Base-by-base conservation (phyloP, 2,888 invertebrate genomes). In the Dichetophora obliterata region DNA sequence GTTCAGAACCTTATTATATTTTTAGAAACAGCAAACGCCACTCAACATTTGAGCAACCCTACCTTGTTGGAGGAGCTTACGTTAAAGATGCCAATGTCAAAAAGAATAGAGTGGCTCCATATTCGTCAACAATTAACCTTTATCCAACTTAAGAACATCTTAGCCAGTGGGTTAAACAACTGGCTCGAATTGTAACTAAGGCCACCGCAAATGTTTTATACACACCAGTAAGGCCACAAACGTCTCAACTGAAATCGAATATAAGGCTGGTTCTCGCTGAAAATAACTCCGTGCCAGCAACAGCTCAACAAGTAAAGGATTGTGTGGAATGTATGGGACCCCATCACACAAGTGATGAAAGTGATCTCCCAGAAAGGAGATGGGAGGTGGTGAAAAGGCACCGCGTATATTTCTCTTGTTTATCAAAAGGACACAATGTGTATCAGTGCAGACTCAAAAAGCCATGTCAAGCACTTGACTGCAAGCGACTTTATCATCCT, bases 1-100 rank as follows among this genome's bases (percentile, higher is more conserved):
- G 63, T 61, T 61, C 16, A 61, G 31, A 61, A 22, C 31, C 63
- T 61, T 5, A 61, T 24, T 9, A 19, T 31, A 61, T 61, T 61
- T 61, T 61, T 61, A 24, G 8, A 61, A 14, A 61, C 24, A 22
- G 63, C 63, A 27, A 61, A 61, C 31, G 63, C 8, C 19, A 31
- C 31, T 61, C 63, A 61, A 31, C 63, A 61, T 61, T 61, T 5
- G 63, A 31, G 19, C 24, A 61, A 61, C 31, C 63, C 63, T 27
- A 61, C 19, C 63, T 31, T 27, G 63, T 31, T 61, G 16, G 63
- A 61, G 63, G 19, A 61, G 63, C 24, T 61, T 19, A 27, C 63
- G 6, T 61, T 31, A 9, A 61, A 22, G 24, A 61, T 9, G 63
- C 63, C 63, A 24, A 61, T 61, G 63, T 31, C 1, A 61, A 61